Evolutionary conservation across 92 coral and sea anemone genomes (phyloP).

Genomic region (Virgularia gustaviana): DNA sequence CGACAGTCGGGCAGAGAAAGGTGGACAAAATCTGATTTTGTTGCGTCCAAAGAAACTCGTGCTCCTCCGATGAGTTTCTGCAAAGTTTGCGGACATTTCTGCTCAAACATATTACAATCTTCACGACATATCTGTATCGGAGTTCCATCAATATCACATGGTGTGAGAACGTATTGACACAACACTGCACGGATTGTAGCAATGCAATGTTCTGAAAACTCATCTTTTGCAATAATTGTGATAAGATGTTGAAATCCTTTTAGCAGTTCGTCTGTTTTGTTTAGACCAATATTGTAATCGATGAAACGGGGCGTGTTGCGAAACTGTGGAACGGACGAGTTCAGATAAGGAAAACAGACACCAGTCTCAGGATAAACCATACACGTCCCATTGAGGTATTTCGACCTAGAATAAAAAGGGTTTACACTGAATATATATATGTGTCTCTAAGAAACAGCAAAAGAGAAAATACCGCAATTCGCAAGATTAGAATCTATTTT

Average conservation of each 20-base stretch:
- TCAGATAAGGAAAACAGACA: constrained; percentile 54
- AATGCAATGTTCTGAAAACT: constrained; percentile 37
- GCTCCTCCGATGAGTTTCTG: constrained; percentile 74
- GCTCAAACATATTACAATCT: constrained; percentile 74
- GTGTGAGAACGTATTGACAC: constrained; percentile 82
- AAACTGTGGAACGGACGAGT: constrained; percentile 55
- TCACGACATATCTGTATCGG: constrained; percentile 63
- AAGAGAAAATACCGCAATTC: too few species aligned
- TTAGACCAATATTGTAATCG: constrained; percentile 71
- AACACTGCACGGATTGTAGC: constrained; percentile 55
- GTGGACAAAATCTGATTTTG: constrained; percentile 63
- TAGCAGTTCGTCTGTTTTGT: constrained; percentile 59
- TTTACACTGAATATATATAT: not conserved
- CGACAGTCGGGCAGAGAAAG: constrained; percentile 73
- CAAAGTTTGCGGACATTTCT: constrained; percentile 56
- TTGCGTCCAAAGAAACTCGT: constrained; percentile 23
- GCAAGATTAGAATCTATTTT: too few species aligned
- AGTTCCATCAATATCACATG: constrained; percentile 63
- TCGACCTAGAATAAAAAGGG: constrained; percentile 6
- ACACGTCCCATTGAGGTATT: constrained; percentile 64
- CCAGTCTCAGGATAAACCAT: constrained; percentile 53
- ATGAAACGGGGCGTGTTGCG: constrained; percentile 67
- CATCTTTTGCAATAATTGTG: constrained; percentile 29
- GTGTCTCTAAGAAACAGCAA: too few species aligned
- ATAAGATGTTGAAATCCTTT: constrained; percentile 26